These are phyloP conservation scores for Drosophila helvetica DNA, from an alignment of 2,888 invertebrate species.

Conservation along the genomic window DNA sequence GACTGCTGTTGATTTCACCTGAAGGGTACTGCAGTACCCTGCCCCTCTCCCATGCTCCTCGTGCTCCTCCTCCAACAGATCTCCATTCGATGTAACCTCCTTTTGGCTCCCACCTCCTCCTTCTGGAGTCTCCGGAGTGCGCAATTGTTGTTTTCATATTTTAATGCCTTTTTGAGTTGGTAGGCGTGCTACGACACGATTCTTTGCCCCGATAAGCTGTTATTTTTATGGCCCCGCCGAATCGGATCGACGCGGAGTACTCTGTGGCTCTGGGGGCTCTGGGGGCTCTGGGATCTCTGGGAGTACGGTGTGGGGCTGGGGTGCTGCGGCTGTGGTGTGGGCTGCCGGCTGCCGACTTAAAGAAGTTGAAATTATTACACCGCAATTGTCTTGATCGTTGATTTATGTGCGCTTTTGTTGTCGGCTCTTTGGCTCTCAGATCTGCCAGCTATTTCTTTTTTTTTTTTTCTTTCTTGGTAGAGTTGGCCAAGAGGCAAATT, in stretches of 20 bases:
- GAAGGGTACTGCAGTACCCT: conserved; percentile 46
- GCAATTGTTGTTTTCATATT: conserved; percentile 75
- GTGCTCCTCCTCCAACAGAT: background rate
- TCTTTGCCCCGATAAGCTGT: conserved; percentile 82
- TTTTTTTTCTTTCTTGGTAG: background rate
- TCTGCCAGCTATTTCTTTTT: background rate
- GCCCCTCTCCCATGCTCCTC: background rate
- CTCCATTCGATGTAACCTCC: background rate
- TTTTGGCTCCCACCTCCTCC: background rate
- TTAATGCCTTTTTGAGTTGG: conserved; percentile 76
- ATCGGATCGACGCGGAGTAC: conserved; percentile 49
- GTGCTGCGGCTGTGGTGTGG: conserved; percentile 33
- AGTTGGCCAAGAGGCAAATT: conserved; percentile 51
- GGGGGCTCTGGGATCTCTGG: background rate
- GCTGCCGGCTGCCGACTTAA: conserved; percentile 73
- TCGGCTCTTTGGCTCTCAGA: conserved; percentile 26
- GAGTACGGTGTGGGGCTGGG: background rate
- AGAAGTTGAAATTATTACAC: conserved; percentile 77
- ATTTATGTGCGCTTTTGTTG: conserved; percentile 74
- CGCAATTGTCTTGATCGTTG: conserved; percentile 78
- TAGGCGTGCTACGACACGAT: conserved; percentile 83
- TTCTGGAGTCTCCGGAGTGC: conserved; percentile 1
- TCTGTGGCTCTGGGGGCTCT: background rate
- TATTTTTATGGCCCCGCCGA: conserved; percentile 82
- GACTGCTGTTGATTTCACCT: conserved; percentile 75